Percentiles rank a stretch among this genome's conserved stretches.
Evolutionary conservation across 2,888 invertebrate species (phyloP).

Genomic region (Serripes groenlandicus): DNA sequence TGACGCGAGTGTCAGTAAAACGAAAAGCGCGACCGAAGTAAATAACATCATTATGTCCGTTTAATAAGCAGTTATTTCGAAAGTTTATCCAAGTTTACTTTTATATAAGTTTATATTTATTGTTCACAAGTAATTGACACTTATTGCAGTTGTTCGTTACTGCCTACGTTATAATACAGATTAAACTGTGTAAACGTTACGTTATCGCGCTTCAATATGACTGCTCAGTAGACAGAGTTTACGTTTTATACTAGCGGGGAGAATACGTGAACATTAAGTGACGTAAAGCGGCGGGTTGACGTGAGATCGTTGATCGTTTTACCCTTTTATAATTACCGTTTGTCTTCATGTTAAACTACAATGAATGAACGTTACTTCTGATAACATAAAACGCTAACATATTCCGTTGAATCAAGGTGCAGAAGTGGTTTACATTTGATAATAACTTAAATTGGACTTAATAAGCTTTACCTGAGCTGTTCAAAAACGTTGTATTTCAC

Average conservation of each 20-base stretch:
- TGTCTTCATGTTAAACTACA: no score
- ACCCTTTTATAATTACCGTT: no score
- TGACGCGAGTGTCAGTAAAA: background rate
- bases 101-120: background rate
- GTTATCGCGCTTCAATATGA: background rate
- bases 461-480: no score
- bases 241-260: background rate
- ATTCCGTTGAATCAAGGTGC: no score
- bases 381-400: no score
- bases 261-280: background rate
- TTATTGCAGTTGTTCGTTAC: no score
- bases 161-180: no score
- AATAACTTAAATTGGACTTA: no score
- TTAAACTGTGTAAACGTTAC: background rate
- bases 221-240: background rate
- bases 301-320: background rate
- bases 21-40: conserved; percentile 22
- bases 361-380: no score
- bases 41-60: conserved; percentile 3
- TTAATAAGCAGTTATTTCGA: background rate
- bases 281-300: background rate
- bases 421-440: no score
- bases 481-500: no score
- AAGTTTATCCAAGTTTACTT: background rate
- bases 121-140: background rate